A percentile compares a stretch with the other conserved stretches of the same genome.
phyloP scores from a whole-genome alignment of 2,113 vertebrate species.

The Hoplias malabaricus region DNA sequence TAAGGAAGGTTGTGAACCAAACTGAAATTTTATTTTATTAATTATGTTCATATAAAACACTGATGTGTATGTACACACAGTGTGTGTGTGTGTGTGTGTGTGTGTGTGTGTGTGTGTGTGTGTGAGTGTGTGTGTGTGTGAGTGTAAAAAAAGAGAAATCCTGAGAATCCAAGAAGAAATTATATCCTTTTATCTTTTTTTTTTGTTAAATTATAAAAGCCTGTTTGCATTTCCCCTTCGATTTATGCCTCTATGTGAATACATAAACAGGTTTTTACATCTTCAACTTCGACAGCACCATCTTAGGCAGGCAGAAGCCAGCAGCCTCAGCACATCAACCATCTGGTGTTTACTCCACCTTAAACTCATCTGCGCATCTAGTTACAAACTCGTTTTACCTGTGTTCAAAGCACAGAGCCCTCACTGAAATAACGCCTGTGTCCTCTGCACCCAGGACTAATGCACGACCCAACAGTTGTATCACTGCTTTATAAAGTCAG shows the following conservation, averaged over 20 bases:
- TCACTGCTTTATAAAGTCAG: neutral
- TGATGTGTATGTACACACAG: neutral
- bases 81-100: no score
- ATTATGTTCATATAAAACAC: neutral
- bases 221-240: neutral
- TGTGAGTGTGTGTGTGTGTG: no score
- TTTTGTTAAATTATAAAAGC: neutral
- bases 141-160: neutral
- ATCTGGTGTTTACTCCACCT: neutral
- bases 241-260: neutral
- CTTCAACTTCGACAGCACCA: neutral
- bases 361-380: neutral
- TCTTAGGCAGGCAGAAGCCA: neutral
- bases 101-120: no score
- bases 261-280: slow-evolving; percentile 7
- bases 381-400: slow-evolving; percentile 15
- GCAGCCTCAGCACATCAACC: neutral
- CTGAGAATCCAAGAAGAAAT: neutral
- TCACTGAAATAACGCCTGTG: neutral
- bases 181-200: neutral
- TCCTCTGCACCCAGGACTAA: neutral
- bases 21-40: neutral
- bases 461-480: neutral
- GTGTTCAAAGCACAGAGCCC: neutral
- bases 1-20: neutral